Evolutionary conservation across 2,888 invertebrate genomes (phyloP).

Genomic region (Orthosia cruda): DNA sequence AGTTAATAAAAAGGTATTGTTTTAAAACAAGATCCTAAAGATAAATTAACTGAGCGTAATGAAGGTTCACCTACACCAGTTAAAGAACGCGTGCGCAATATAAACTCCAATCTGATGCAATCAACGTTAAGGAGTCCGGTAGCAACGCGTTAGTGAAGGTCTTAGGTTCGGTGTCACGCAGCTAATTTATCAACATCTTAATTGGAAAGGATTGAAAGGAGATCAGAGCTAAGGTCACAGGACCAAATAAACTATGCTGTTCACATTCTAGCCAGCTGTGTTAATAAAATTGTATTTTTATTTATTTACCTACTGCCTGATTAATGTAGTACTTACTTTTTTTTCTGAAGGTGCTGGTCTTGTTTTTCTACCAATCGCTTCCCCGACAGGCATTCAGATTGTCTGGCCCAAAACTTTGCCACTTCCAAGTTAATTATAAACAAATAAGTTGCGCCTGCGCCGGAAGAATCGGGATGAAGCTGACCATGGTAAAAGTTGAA

Average conservation of each 20-base stretch:
- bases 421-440: too few relatives aligned
- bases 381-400: too few relatives aligned
- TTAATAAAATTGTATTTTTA: slow-evolving; percentile 23
- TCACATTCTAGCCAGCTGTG: slow-evolving; percentile 14
- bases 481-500: too few relatives aligned
- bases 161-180: slow-evolving; percentile 67
- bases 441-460: too few relatives aligned
- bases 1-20: not conserved
- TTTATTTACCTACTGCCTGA: not conserved
- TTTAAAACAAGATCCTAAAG: not conserved
- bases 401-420: too few relatives aligned
- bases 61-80: not conserved
- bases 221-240: slow-evolving; percentile 68
- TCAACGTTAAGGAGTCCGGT: slow-evolving; percentile 47
- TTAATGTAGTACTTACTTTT: too few relatives aligned
- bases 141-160: slow-evolving; percentile 62
- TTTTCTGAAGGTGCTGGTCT: too few relatives aligned
- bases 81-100: slow-evolving; percentile 35
- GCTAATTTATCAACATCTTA: slow-evolving; percentile 52
- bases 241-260: slow-evolving; percentile 51
- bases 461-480: too few relatives aligned
- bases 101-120: slow-evolving; percentile 47
- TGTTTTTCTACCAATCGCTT: too few relatives aligned
- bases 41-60: not conserved
- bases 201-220: slow-evolving; percentile 69